A percentile compares a stretch with the other conserved stretches of the same genome.
Conservation (phyloP, 1,140 invertebrate species). For the Cotesia typhae region DNA sequence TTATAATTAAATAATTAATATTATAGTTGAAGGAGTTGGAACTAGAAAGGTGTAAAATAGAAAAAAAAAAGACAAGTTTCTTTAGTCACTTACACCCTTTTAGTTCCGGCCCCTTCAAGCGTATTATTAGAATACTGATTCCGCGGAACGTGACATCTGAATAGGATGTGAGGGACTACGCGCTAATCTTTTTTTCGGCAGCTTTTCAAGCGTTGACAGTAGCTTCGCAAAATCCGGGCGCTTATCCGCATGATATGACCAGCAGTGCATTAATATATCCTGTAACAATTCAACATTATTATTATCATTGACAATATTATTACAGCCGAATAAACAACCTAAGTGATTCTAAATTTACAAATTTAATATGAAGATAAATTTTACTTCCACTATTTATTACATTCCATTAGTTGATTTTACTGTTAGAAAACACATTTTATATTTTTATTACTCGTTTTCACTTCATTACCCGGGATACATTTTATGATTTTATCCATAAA, state of each 20-base stretch:
- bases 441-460: neutral
- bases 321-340: no score
- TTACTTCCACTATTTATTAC: no score
- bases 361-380: no score
- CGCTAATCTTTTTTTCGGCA: slow-evolving; percentile 93
- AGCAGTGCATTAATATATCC: slow-evolving; percentile 97
- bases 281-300: slow-evolving; percentile 63
- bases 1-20: no score
- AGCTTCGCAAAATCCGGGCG: slow-evolving; percentile 90
- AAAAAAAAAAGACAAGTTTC: no score
- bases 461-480: slow-evolving; percentile 12
- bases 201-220: slow-evolving; percentile 84
- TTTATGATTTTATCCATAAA: no score
- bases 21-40: no score
- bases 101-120: no score
- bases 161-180: slow-evolving; percentile 97
- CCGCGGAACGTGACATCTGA: slow-evolving; percentile 89
- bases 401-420: slow-evolving; percentile 30
- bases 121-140: slow-evolving; percentile 82
- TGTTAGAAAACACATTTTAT: neutral
- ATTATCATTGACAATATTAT: neutral
- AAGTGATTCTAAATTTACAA: no score
- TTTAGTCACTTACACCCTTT: no score
- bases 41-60: no score
- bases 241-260: slow-evolving; percentile 85